Evolutionary conservation across 92 coral and sea anemone species (phyloP), one percentile per base, ranked within the genome.

Genomic region (Chrysogorgia sp.): DNA sequence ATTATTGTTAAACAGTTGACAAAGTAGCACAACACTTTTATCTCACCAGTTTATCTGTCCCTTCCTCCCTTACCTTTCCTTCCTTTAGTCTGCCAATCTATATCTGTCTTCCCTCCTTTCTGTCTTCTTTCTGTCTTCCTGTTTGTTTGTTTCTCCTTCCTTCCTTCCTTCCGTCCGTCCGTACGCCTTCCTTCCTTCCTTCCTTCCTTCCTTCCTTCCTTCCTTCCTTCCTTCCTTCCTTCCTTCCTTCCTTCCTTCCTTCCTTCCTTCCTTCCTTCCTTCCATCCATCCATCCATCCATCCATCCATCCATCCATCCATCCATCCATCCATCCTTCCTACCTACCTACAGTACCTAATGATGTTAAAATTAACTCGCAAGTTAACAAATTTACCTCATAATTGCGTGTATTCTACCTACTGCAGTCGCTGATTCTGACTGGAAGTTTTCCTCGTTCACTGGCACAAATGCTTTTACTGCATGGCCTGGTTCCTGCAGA

Each of bases 401-500:
- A 71, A 71, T 40, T 37, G 3, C 41, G 21, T n/a, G 5, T 2
- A 71, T 7, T 19, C 52, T 45, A 69, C 53, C 48, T 21, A 28
- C 7, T 33, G 34, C 45, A 2, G 25, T 47, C 40, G 35, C 59
- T 1, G 60, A 35, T 69, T 69, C 61, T 20, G 47, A 1, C 40
- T 40, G 19, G 33, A 69, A 69, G 24, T 20, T 34, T 17, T 71
- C 29, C 33, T 29, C 78, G 19, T 34, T 20, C 13, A 37, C 53
- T 13, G 33, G 28, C 24, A 71, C 26, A 71, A 71, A 55, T 9
- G 45, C 78, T 71, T 71, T 30, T 14, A 52, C 78, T 30, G 63
- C 63, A 7, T 33, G 45, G 4, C 33, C 23, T n/a, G 78, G 63
- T 31, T 71, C 78, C 12, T 71, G 63, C 41, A 71, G 57, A 34